These are phyloP conservation scores for Enteromius trimaculatus DNA, from an alignment of 2,797 vertebrate genomes.

Conservation along the genomic window DNA sequence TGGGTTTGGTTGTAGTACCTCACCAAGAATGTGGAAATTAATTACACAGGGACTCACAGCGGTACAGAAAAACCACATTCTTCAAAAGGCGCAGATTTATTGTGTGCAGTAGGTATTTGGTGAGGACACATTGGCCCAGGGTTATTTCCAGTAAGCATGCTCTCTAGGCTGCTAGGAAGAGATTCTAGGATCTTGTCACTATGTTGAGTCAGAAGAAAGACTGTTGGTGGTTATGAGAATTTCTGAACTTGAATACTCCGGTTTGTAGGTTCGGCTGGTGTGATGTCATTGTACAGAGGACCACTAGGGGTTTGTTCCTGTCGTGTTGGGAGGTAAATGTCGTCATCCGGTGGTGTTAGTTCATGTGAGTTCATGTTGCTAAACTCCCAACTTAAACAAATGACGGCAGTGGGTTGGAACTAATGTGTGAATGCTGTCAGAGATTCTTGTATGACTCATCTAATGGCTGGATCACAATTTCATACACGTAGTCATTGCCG, in stretches of 20 bases:
- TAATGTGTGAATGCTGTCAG: neutral
- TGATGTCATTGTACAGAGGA: neutral
- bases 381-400: neutral
- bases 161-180: conserved; percentile 12
- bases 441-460: neutral
- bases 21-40: neutral
- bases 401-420: conserved; percentile 3
- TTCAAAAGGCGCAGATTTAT: conserved; percentile 28
- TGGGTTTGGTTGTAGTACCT: neutral
- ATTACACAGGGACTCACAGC: neutral
- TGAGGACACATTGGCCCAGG: conserved; percentile 60
- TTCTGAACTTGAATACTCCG: conserved; percentile 40
- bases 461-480: conserved; percentile 6
- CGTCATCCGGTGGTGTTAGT: neutral
- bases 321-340: neutral
- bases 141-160: conserved; percentile 42
- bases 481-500: neutral
- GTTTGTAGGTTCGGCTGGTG: neutral
- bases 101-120: conserved; percentile 35
- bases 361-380: conserved; percentile 8
- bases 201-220: neutral
- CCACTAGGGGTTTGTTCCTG: neutral
- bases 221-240: conserved; percentile 14
- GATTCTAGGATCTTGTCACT: neutral
- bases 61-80: conserved; percentile 4